phyloP scores from a whole-genome alignment of 2,113 vertebrate species.

The Climacteris rufus region DNA sequence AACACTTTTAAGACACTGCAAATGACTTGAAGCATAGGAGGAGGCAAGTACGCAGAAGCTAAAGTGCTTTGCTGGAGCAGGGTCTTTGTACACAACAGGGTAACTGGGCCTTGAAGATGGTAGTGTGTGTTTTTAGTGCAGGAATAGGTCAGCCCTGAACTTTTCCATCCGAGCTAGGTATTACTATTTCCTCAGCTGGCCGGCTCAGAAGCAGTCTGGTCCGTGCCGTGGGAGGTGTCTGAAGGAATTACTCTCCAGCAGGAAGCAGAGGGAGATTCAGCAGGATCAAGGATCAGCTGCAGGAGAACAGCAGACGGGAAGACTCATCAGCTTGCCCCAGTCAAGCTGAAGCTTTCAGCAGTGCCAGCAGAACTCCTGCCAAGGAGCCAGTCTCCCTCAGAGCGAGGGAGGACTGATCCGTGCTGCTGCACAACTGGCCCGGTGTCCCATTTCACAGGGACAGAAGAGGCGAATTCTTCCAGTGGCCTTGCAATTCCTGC shows the following conservation, averaged over 20 bases:
- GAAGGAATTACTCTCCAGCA: neutral
- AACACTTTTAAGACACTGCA: neutral
- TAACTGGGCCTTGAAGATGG: neutral
- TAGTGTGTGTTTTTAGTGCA: neutral
- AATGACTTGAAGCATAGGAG: neutral
- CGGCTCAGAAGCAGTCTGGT: neutral
- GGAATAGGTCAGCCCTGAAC: neutral
- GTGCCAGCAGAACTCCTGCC: neutral
- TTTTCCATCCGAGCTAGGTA: neutral
- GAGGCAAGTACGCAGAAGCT: neutral
- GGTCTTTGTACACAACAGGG: neutral
- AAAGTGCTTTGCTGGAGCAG: neutral
- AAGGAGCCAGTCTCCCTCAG: neutral
- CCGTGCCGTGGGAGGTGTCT: neutral
- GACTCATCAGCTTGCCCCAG: neutral
- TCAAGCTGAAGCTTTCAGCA: neutral
- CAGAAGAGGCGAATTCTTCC: neutral
- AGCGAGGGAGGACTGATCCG: neutral
- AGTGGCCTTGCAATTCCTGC: neutral
- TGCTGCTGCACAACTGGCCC: neutral
- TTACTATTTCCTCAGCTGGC: neutral
- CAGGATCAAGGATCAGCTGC: constrained; percentile 9
- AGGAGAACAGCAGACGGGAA: neutral
- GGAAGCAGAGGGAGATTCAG: neutral
- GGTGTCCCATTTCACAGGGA: neutral